Evolutionary conservation across 1,140 invertebrate genomes (phyloP).

Genomic region (Pseudomyrmex flavicornis): DNA sequence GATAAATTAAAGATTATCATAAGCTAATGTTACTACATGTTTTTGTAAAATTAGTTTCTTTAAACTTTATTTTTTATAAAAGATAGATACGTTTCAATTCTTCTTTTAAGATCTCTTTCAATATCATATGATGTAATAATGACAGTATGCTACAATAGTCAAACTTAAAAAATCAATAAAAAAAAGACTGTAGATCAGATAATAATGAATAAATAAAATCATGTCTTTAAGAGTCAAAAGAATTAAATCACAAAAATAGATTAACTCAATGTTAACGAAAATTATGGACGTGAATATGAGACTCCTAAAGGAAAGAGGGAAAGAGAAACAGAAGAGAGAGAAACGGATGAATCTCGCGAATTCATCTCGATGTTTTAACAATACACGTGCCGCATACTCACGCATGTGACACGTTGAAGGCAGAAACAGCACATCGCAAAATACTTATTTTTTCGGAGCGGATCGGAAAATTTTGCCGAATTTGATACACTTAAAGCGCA

Average conservation of each 20-base stretch:
- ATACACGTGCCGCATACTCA: constrained; percentile 60
- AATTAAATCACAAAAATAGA: neutral
- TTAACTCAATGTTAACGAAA: neutral
- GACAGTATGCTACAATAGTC: no score
- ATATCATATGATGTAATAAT: no score
- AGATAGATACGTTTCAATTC: no score
- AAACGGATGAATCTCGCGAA: constrained; percentile 51
- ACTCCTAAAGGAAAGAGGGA: neutral
- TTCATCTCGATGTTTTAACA: constrained; percentile 60
- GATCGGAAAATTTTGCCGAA: constrained; percentile 15
- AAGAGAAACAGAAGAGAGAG: neutral
- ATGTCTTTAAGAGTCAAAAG: no score
- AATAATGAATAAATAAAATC: no score
- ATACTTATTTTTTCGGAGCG: constrained; percentile 51
- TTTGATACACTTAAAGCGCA: neutral
- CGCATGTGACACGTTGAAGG: constrained; percentile 60
- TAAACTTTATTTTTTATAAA: no score
- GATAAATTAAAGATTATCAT: no score
- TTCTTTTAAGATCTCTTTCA: no score
- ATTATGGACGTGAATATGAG: neutral
- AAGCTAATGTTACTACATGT: no score
- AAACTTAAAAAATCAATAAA: no score
- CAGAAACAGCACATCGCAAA: constrained; percentile 33
- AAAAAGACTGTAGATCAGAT: no score
- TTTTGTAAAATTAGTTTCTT: no score